These are phyloP conservation scores for Camponotus vicinus DNA, from an alignment of 1,140 invertebrate genomes.

Conservation along the genomic window DNA sequence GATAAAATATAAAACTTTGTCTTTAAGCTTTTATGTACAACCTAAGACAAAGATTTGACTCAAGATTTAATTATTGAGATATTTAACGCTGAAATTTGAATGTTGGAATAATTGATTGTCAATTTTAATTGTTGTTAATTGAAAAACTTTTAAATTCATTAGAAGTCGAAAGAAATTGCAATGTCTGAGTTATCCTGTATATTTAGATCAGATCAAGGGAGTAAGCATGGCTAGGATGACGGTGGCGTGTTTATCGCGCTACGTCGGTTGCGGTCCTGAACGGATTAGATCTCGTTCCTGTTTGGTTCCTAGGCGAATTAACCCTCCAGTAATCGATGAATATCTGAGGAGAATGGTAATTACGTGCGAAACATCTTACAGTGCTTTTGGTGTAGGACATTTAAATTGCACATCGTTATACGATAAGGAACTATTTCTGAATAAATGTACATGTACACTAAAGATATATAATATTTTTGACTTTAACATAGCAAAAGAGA, in stretches of 20 bases:
- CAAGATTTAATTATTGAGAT: background rate
- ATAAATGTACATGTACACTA: background rate
- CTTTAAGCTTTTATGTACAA: background rate
- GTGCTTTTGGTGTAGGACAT: constrained; percentile 16
- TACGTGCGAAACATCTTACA: constrained; percentile 38
- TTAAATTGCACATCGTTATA: constrained; percentile 30
- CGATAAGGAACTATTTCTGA: constrained; percentile 33
- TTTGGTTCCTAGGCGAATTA: constrained; percentile 57
- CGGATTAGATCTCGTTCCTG: constrained; percentile 63
- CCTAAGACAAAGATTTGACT: background rate
- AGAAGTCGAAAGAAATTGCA: background rate
- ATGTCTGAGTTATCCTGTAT: background rate
- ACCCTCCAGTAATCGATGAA: constrained; percentile 35
- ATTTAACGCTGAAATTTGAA: background rate
- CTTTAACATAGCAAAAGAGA: background rate
- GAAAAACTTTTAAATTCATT: background rate
- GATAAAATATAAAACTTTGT: background rate
- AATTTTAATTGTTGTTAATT: background rate
- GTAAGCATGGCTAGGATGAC: background rate
- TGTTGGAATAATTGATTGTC: background rate
- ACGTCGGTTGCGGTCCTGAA: constrained; percentile 31
- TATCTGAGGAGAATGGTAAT: constrained; percentile 42
- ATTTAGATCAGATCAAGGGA: background rate
- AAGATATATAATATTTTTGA: background rate
- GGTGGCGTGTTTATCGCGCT: constrained; percentile 61